phyloP scores from a whole-genome alignment of 2,888 invertebrate genomes.

The Phaedon cochleariae region DNA sequence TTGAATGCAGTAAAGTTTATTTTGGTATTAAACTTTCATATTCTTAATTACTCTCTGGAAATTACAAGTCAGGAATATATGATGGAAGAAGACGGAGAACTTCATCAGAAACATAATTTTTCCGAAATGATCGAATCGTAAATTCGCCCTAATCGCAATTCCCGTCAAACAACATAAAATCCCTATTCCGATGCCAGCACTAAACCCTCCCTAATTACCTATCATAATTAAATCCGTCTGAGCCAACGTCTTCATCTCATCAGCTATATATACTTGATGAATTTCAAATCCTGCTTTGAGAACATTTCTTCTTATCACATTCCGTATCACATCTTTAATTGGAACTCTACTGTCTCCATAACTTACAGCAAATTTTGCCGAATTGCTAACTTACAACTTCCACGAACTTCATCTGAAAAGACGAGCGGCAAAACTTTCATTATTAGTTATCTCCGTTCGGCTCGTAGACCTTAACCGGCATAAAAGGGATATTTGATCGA shows the following conservation, averaged over 20 bases:
- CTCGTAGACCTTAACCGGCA: not conserved
- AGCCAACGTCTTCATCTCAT: slow-evolving; percentile 12
- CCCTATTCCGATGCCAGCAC: not conserved
- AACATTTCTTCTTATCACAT: slow-evolving; percentile 14
- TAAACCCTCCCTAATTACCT: slow-evolving; percentile 3
- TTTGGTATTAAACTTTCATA: not conserved
- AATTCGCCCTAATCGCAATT: not conserved
- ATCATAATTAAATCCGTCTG: slow-evolving; percentile 14
- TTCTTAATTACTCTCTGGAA: not conserved
- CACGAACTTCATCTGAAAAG: not conserved
- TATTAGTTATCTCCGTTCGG: not conserved
- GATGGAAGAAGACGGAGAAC: not conserved
- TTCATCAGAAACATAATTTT: not conserved
- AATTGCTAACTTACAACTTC: slow-evolving; percentile 1
- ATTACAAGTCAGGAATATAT: not conserved
- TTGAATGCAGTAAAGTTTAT: not conserved
- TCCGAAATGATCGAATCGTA: not conserved
- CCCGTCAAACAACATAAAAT: not conserved
- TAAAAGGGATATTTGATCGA: not conserved
- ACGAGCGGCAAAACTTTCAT: not conserved
- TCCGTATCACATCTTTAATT: slow-evolving; percentile 9
- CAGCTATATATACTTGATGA: slow-evolving; percentile 10
- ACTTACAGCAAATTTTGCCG: not conserved
- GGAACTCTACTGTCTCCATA: slow-evolving; percentile 10
- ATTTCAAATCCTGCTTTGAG: slow-evolving; percentile 17